These are phyloP conservation scores for Abrostola tripartita DNA, from an alignment of 2,888 invertebrate genomes.

Conservation along the genomic window DNA sequence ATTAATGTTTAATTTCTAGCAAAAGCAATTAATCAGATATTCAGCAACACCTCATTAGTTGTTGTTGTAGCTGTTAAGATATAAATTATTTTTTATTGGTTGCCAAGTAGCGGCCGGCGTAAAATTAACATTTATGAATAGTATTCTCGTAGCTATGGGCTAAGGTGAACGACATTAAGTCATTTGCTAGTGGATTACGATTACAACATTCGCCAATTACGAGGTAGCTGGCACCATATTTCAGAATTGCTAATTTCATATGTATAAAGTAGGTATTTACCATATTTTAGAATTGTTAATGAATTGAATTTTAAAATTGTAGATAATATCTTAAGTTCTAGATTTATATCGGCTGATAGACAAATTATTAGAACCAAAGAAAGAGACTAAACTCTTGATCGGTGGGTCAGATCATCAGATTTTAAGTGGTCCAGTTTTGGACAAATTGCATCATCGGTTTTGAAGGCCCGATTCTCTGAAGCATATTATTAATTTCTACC, in stretches of 20 bases:
- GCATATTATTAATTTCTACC: too few species aligned
- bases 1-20: constrained; percentile 5
- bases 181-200: constrained; percentile 2
- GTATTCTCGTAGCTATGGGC: not conserved
- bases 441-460: too few species aligned
- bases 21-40: constrained; percentile 4
- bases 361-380: too few species aligned
- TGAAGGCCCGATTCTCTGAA: too few species aligned
- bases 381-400: too few species aligned
- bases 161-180: constrained; percentile 35
- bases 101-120: not conserved
- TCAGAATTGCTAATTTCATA: constrained; percentile 2
- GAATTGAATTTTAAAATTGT: too few species aligned
- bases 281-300: not conserved
- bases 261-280: not conserved
- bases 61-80: too few species aligned
- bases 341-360: too few species aligned
- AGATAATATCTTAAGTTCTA: too few species aligned
- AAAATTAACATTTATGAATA: constrained; percentile 20
- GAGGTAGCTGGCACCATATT: constrained; percentile 1
- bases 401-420: too few species aligned
- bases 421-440: too few species aligned
- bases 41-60: not conserved
- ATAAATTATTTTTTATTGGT: constrained; percentile 12
- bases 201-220: constrained; percentile 10